Evolutionary conservation across 2,797 vertebrate species (phyloP).

Genomic region (Strix occidentalis): DNA sequence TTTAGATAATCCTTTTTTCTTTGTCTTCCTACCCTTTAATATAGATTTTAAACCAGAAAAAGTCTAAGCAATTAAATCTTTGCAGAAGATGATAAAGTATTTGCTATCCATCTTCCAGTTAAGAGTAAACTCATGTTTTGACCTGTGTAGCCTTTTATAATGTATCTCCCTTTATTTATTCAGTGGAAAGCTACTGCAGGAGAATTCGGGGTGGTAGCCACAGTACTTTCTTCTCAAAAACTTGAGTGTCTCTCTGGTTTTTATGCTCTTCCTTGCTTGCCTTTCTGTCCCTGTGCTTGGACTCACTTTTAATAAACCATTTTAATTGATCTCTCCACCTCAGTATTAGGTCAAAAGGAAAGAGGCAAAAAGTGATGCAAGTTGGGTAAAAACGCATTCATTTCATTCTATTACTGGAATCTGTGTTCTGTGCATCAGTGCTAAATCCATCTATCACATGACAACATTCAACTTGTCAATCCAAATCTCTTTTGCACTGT

Average conservation of each 20-base stretch:
- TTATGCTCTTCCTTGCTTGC: not conserved
- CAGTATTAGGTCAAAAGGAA: not conserved
- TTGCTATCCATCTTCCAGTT: not conserved
- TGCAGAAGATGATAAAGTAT: not conserved
- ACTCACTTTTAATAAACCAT: not conserved
- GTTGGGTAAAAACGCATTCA: not conserved
- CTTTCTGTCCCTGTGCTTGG: not conserved
- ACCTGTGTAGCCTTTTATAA: not conserved
- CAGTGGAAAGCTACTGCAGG: not conserved
- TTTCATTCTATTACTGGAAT: constrained; percentile 13
- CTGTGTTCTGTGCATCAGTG: not conserved
- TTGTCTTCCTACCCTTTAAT: not conserved
- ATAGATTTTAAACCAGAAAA: not conserved
- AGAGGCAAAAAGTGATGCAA: not conserved
- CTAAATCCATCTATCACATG: not conserved
- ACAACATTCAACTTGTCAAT: not conserved
- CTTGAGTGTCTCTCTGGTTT: not conserved
- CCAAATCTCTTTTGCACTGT: not conserved
- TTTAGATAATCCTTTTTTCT: not conserved
- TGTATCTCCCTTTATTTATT: not conserved
- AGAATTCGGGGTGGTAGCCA: not conserved
- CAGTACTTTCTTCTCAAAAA: not conserved
- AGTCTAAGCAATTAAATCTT: not conserved
- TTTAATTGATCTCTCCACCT: not conserved
- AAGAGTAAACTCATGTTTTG: constrained; percentile 17